phyloP scores from a whole-genome alignment of 2,797 vertebrate genomes.

The Cossypha dichroa region DNA sequence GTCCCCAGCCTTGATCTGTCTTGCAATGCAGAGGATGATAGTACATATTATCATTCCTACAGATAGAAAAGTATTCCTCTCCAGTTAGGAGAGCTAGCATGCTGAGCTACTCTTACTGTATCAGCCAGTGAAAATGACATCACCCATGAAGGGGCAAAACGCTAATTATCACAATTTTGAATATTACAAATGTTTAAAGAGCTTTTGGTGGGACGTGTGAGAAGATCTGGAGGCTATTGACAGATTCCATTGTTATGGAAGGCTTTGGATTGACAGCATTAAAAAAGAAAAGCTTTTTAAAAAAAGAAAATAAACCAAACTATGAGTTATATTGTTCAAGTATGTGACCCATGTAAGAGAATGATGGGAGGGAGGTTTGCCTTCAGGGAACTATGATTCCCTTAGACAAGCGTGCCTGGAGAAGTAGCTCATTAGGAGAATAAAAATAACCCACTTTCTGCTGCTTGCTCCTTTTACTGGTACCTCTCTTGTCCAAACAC shows the following conservation, averaged over 20 bases:
- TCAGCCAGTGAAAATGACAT: neutral
- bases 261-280: neutral
- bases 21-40: neutral
- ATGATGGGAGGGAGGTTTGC: neutral
- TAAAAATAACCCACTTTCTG: neutral
- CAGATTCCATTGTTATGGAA: neutral
- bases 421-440: neutral
- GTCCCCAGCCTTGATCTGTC: neutral
- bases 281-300: neutral
- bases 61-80: neutral
- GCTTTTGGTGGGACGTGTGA: slow-evolving; percentile 2
- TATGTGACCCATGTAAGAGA: neutral
- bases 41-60: neutral
- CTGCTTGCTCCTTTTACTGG: neutral
- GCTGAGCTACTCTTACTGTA: neutral
- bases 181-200: neutral
- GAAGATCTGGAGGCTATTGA: slow-evolving; percentile 12
- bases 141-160: neutral
- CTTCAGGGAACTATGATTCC: neutral
- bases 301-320: neutral
- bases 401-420: neutral
- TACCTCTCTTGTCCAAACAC: neutral
- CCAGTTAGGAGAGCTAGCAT: neutral
- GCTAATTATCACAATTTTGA: neutral
- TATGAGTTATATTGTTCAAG: neutral